Evolutionary conservation across 2,797 vertebrate species (phyloP), one percentile per base, ranked within the genome.

Genomic region (Sternarchorhynchus goeldii): DNA sequence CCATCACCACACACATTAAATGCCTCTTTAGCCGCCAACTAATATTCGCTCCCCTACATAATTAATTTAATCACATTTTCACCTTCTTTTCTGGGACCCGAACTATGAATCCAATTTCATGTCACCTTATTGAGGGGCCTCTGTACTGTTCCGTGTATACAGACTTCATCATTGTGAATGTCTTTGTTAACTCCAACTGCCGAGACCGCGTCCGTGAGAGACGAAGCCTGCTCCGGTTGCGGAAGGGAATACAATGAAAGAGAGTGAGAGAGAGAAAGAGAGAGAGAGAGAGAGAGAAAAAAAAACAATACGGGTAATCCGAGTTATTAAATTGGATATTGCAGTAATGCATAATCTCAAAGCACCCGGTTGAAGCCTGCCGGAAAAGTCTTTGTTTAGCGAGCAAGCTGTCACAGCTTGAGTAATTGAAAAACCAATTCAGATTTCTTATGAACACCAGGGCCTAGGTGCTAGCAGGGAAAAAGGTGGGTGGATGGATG

Each of bases 341-440:
- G 89, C 83, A 2, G 88, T 91, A 91, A 93, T 92, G 90, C 90
- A 91, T 93, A 92, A 93, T 91, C 90, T 91, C 90, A 89, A 87
- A 90, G 89, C 89, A 91, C 90, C 90, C 90, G 88, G 90, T 88
- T 88, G 87, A 88, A 90, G 90, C 85, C 74, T 82, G 83, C 85
- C 34, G 86, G 87, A 93, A 12, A 93, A 90, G 89, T 92, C 91
- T 92, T 94, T 94, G 92, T 93, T 92, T 92, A 91, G 90, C 88
- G 86, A 86, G 88, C 70, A 85, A 90, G 87, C 83, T 78, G 87
- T 88, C 69, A 89, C 85, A 85, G 81, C 88, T 90, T 79, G 81
- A 91, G 91, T 94, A 93, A 93, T 93, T 92, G 90, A 93, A 94
- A 94, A 94, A 92, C 90, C 90, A 92, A 93, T 93, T 93, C 91